Conservation (phyloP, 2,113 vertebrate genomes). For the Callospermophilus lateralis region DNA sequence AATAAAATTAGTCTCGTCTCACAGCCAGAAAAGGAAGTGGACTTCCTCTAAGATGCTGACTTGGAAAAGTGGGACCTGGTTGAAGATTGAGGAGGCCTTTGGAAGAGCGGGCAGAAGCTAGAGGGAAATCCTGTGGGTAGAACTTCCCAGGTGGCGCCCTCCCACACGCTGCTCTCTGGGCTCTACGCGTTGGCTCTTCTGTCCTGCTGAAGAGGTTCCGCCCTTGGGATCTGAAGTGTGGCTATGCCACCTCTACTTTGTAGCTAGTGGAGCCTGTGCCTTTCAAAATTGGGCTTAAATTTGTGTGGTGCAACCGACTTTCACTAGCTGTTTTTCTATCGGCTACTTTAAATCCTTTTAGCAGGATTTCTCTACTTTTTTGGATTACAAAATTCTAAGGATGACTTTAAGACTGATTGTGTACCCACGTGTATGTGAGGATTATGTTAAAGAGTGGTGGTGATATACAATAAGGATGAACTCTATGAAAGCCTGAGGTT, state of each 20-base stretch:
- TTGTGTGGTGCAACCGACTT: neutral
- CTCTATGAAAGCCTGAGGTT: neutral
- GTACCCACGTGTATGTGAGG: neutral
- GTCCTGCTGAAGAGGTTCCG: neutral
- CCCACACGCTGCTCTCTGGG: accelerated
- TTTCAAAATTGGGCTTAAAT: neutral
- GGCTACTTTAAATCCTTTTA: neutral
- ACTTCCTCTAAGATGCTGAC: neutral
- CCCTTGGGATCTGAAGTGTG: neutral
- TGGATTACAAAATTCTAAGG: neutral
- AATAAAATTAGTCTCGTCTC: neutral
- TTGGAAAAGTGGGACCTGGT: neutral
- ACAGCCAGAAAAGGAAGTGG: neutral
- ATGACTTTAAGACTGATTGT: neutral
- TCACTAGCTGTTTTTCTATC: neutral
- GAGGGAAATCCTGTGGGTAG: neutral
- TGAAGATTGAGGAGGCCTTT: neutral
- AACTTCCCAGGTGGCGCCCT: accelerated
- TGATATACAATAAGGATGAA: neutral
- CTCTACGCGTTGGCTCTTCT: neutral
- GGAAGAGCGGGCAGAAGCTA: neutral
- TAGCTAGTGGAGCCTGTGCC: neutral
- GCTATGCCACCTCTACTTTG: neutral
- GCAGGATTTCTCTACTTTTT: neutral
- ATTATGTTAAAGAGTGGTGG: neutral